A percentile compares a stretch with the other conserved stretches of the same genome.
Evolutionary conservation across 1,140 invertebrate genomes (phyloP).

Genomic region (Bombyx mandarina): DNA sequence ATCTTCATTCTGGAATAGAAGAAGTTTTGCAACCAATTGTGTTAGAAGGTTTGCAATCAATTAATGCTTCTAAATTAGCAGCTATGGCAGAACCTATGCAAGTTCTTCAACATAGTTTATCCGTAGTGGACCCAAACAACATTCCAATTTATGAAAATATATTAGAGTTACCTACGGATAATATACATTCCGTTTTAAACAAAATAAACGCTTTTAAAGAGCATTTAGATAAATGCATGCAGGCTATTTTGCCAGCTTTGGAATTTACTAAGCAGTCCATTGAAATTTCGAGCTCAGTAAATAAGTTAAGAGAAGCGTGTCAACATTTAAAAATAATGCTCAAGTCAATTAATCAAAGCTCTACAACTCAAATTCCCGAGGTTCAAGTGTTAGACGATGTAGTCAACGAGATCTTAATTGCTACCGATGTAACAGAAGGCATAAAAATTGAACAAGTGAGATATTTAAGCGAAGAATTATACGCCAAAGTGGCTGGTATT

Average conservation of each 20-base stretch:
- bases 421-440: conserved; percentile 24
- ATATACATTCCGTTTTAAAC: conserved; percentile 33
- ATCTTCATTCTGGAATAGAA: conserved; percentile 53
- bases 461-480: conserved; percentile 30
- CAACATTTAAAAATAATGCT: conserved; percentile 23
- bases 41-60: conserved; percentile 30
- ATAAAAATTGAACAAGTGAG: conserved; percentile 36
- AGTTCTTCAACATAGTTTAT: conserved; percentile 50
- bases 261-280: conserved; percentile 29
- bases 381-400: conserved; percentile 19
- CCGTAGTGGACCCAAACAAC: conserved; percentile 38
- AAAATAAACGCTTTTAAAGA: conserved; percentile 36
- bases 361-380: no score
- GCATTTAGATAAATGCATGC: conserved; percentile 36
- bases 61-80: conserved; percentile 32
- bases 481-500: conserved; percentile 22
- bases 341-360: no score
- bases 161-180: conserved; percentile 37
- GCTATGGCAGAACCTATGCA: conserved; percentile 59
- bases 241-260: conserved; percentile 30
- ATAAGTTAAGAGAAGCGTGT: conserved; percentile 27
- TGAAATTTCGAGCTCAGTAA: conserved; percentile 36
- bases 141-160: conserved; percentile 47
- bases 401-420: conserved; percentile 28
- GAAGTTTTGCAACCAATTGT: conserved; percentile 40